Evolutionary conservation across 2,797 vertebrate genomes (phyloP), one percentile per base, ranked within the genome.

Genomic region (Acropternis orthonyx): DNA sequence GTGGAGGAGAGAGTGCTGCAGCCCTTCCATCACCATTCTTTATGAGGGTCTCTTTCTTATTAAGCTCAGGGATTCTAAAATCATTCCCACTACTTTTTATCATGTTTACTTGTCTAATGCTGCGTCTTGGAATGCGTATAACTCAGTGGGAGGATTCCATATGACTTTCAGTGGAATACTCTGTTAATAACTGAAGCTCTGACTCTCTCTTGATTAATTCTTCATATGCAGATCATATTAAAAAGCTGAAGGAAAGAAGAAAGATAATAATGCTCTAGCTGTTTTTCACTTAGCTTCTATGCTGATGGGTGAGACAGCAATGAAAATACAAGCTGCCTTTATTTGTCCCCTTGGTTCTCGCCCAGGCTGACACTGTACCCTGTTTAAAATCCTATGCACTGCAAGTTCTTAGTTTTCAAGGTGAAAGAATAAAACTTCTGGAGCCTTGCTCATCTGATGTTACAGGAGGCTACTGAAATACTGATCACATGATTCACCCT

Each of bases 361-460:
- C 44, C 28, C 13, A 2, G 39, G 23, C 32, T 81, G 52, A 68
- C 68, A 55, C 43, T 51, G 20, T 74, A 54, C 48, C 63, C 56
- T 24, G 3, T 10, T n/a, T 79, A 76, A 89, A 61, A 88, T 69
- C 65, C 43, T 56, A n/a, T 6, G 8, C 73, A 30, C 55, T 75
- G n/a, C 75, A 82, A 51, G 62, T 39, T 86, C 80, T 95, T 77
- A 28, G 46, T 61, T 96, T 94, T 74, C 72, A 84, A 93, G 81
- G 84, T 23, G 26, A 91, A 91, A 65, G 51, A 92, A 80, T 77
- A 77, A 89, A 63, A 22, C 20, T 74, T 74, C 76, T 74, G 78
- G 34, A 75, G 28, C 41, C 41, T 69, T 65, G 51, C 59, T 92
- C 55, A 17, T 77, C 73, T 89, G 65, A n/a, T 59, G 32, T 94